These are phyloP conservation scores for Lucilia cuprina DNA, from an alignment of 1,140 invertebrate genomes.

Conservation along the genomic window DNA sequence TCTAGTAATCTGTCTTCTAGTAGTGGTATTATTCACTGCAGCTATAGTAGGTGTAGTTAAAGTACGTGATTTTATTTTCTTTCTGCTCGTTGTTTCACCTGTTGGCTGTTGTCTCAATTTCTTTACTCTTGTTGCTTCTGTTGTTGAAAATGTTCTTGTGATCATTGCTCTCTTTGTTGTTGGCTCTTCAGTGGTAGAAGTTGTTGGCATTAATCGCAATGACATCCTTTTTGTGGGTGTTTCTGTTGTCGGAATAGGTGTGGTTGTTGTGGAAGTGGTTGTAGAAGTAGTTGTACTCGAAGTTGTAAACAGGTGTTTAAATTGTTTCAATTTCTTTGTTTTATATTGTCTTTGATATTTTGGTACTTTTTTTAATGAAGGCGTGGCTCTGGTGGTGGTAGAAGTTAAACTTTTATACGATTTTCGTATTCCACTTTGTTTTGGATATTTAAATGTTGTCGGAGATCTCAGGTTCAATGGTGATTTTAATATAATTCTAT, in stretches of 20 bases:
- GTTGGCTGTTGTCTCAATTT: background rate
- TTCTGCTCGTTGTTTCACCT: background rate
- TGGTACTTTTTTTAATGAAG: background rate
- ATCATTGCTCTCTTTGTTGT: background rate
- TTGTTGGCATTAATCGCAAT: background rate
- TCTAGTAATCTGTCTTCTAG: background rate
- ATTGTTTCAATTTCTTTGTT: background rate
- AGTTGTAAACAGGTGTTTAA: background rate
- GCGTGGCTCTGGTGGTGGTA: background rate
- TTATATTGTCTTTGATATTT: constrained; percentile 25
- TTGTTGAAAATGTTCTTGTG: background rate
- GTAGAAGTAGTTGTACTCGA: background rate
- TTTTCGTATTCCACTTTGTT: background rate
- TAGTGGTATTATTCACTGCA: background rate
- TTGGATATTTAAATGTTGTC: background rate
- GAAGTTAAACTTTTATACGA: background rate
- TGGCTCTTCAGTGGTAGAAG: background rate
- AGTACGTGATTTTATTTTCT: background rate
- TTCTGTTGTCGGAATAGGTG: background rate
- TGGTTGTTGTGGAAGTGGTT: background rate
- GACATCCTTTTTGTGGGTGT: background rate
- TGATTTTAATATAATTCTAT: background rate
- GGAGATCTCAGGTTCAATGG: background rate
- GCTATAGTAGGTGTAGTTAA: background rate
- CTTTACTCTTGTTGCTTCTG: background rate